Evolutionary conservation across 2,797 vertebrate genomes (phyloP), one percentile per base, ranked within the genome.

Genomic region (Tangara arthus): DNA sequence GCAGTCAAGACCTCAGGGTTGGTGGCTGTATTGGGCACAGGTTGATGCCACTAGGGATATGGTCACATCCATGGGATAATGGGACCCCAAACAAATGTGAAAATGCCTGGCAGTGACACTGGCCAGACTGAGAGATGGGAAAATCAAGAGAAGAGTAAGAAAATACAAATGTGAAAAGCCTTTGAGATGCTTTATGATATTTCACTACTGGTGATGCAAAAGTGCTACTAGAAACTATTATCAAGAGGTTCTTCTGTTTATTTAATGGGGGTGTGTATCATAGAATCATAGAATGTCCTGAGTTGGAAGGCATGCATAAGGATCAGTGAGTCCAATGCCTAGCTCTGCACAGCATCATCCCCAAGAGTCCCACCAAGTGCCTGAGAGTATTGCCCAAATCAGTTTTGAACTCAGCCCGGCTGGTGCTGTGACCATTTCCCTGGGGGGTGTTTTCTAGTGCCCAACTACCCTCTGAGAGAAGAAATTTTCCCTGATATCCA

Each of bases 11-110:
- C 10, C 11, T 60, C 34, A 39, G 42, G 24, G 18, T 0, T 77
- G 7, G 55, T 71, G 32, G 8, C 2, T 26, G 9, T 59, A 2
- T 4, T 75, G 46, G 19, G 8, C 4, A 1, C 28, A 37, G 11
- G 16, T 26, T 80, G 32, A 52, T 44, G 24, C 23, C 9, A 39
- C 19, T 5, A 24, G 13, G 7, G 32, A 53, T 7, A 7, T 4
- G 23, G 21, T n/a, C 27, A 44, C 7, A 6, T 86, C 18, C 15
- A 8, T 0, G 1, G 57, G 3, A 8, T 46, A 41, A 30, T 28
- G 37, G 26, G 32, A 78, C 22, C 37, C 19, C 34, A 64, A 27
- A 46, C 6, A 68, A 82, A 42, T 0, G 1, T 39, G 32, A 64
- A 75, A 68, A 35, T 60, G 28, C 13, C 30, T 8, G 4, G 12